phyloP scores from a whole-genome alignment of 2,113 vertebrate species.

The Sphaerodactylus townsendi region DNA sequence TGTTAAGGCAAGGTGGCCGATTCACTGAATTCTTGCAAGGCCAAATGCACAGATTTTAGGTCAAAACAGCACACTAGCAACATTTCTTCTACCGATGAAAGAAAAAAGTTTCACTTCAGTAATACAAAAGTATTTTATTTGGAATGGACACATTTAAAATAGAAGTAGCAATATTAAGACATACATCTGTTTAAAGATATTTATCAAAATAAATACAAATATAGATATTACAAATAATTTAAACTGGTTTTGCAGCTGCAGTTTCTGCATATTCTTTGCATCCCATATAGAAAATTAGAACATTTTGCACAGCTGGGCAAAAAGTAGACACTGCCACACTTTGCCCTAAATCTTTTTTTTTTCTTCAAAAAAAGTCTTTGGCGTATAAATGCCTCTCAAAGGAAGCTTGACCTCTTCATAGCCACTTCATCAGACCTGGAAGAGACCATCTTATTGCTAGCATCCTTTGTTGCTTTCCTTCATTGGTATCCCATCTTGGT shows the following conservation, averaged over 20 bases:
- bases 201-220: conserved; percentile 94
- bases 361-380: conserved; percentile 59
- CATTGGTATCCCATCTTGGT: conserved; percentile 68
- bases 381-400: conserved; percentile 62
- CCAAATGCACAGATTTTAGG: not conserved
- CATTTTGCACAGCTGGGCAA: conserved; percentile 45
- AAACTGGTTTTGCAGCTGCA: conserved; percentile 70
- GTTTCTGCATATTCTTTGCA: conserved; percentile 55
- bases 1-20: not conserved
- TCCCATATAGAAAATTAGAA: conserved; percentile 64
- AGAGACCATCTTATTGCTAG: conserved; percentile 60
- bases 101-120: conserved; percentile 28
- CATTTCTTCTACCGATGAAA: not conserved
- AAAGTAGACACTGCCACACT: conserved; percentile 33
- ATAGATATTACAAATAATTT: conserved; percentile 88
- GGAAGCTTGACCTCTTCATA: conserved; percentile 61
- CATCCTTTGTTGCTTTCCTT: conserved; percentile 63
- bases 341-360: conserved; percentile 50
- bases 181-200: conserved; percentile 68
- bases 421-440: conserved; percentile 49
- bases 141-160: conserved; percentile 67
- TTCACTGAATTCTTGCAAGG: not conserved
- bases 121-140: conserved; percentile 72
- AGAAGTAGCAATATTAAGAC: conserved; percentile 76
- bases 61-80: not conserved